phyloP scores from a whole-genome alignment of 2,797 vertebrate species.

The Astyanax mexicanus region DNA sequence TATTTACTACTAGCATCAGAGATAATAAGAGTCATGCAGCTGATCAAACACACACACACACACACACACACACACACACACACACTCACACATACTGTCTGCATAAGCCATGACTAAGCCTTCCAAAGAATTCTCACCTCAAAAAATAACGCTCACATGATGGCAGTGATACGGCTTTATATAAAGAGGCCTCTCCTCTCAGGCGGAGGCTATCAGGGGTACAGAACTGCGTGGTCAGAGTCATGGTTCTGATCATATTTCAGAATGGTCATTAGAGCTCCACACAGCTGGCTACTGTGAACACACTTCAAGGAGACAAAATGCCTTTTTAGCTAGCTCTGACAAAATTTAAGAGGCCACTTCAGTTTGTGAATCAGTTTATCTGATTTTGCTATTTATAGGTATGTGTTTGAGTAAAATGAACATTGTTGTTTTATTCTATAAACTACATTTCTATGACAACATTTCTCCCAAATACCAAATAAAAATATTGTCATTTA shows the following conservation, averaged over 20 bases:
- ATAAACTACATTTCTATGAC: no score
- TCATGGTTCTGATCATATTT: slow-evolving; percentile 39
- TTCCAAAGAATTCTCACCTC: slow-evolving; percentile 42
- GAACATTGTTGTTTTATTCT: no score
- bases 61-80: no score
- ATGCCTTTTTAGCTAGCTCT: neutral
- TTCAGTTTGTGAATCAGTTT: no score
- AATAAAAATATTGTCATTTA: no score
- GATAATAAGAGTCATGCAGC: neutral
- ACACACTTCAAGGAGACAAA: neutral
- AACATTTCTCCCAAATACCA: no score
- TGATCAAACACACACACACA: neutral
- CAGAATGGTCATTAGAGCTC: slow-evolving; percentile 14
- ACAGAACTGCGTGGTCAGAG: slow-evolving; percentile 20
- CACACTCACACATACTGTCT: no score
- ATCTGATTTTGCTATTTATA: no score
- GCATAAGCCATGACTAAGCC: slow-evolving; percentile 18
- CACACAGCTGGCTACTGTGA: neutral
- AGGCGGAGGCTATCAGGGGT: neutral
- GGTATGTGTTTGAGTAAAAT: no score
- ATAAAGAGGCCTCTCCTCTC: slow-evolving; percentile 52
- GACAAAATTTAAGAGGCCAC: no score
- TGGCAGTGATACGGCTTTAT: slow-evolving; percentile 47
- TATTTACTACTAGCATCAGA: neutral
- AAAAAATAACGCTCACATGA: slow-evolving; percentile 69